Evolutionary conservation across 2,888 invertebrate species (phyloP).

Genomic region (Hedya salicella): DNA sequence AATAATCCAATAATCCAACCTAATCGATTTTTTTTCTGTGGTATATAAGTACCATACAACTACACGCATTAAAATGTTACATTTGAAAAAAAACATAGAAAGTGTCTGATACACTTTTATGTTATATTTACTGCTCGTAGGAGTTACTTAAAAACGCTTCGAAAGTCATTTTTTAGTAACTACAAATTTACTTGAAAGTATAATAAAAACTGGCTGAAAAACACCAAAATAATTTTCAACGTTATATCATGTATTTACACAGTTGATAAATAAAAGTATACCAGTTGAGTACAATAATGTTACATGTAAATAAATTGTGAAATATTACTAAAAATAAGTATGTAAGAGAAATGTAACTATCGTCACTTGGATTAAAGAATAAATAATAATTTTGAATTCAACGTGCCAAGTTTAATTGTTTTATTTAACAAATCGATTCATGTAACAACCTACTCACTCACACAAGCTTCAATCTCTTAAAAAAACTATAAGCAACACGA

Average conservation of each 20-base stretch:
- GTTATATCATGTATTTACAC: conserved; percentile 56
- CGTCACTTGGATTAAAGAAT: conserved; percentile 73
- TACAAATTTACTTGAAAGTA: not conserved
- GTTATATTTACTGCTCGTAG: too few relatives aligned
- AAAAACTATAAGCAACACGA: too few relatives aligned
- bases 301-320: conserved; percentile 78
- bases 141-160: too few relatives aligned
- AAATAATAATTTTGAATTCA: conserved; percentile 82
- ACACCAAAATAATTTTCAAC: conserved; percentile 45
- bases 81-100: too few relatives aligned
- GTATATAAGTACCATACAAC: too few relatives aligned
- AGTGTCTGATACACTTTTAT: too few relatives aligned
- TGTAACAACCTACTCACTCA: too few relatives aligned
- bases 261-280: conserved; percentile 71
- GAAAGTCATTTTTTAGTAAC: not conserved
- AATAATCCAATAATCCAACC: too few relatives aligned
- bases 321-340: conserved; percentile 66
- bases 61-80: too few relatives aligned
- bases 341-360: conserved; percentile 69
- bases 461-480: too few relatives aligned
- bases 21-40: too few relatives aligned
- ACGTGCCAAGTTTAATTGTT: conserved; percentile 79
- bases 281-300: conserved; percentile 82
- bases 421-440: conserved; percentile 52
- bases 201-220: conserved; percentile 32